phyloP scores from a whole-genome alignment of 2,113 vertebrate species.

The Phyllostomus discolor region DNA sequence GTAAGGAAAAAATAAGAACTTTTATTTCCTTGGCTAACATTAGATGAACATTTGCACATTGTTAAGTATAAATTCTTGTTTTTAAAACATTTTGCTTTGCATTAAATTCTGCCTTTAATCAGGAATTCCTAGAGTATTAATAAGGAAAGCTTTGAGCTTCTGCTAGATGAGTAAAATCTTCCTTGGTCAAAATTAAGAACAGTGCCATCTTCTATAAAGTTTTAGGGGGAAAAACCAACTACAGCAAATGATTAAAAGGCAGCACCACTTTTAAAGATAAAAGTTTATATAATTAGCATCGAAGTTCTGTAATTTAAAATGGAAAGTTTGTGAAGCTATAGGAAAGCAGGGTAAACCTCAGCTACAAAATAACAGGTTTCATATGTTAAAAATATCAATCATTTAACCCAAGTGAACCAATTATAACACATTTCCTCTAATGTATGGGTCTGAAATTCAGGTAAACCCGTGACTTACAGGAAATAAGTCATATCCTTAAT shows the following conservation, averaged over 20 bases:
- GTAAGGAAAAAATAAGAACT: not conserved
- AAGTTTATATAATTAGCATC: slow-evolving; percentile 83
- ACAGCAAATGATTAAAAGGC: slow-evolving; percentile 83
- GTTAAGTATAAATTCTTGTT: not conserved
- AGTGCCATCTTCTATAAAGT: slow-evolving; percentile 76
- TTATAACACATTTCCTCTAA: slow-evolving; percentile 73
- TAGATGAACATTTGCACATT: not conserved
- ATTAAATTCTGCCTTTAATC: slow-evolving; percentile 72
- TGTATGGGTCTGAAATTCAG: slow-evolving; percentile 43
- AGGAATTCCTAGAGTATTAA: slow-evolving; percentile 54
- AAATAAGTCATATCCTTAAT: slow-evolving; percentile 43
- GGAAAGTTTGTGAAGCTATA: slow-evolving; percentile 82
- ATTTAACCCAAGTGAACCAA: slow-evolving; percentile 75
- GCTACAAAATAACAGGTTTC: slow-evolving; percentile 82
- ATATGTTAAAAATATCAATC: slow-evolving; percentile 80
- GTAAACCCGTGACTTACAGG: slow-evolving; percentile 66
- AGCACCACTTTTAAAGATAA: slow-evolving; percentile 82
- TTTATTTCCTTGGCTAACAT: not conserved
- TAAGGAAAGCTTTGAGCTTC: slow-evolving; percentile 40
- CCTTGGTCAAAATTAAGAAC: slow-evolving; percentile 80
- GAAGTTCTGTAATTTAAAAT: slow-evolving; percentile 85
- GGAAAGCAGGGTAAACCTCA: slow-evolving; percentile 79
- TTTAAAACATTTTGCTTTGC: slow-evolving; percentile 57
- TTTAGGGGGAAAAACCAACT: slow-evolving; percentile 67
- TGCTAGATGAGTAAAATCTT: slow-evolving; percentile 68